Evolutionary conservation across 2,888 invertebrate species (phyloP), one percentile per base, ranked within the genome.

Genomic region (Archaeoteleia sp.): DNA sequence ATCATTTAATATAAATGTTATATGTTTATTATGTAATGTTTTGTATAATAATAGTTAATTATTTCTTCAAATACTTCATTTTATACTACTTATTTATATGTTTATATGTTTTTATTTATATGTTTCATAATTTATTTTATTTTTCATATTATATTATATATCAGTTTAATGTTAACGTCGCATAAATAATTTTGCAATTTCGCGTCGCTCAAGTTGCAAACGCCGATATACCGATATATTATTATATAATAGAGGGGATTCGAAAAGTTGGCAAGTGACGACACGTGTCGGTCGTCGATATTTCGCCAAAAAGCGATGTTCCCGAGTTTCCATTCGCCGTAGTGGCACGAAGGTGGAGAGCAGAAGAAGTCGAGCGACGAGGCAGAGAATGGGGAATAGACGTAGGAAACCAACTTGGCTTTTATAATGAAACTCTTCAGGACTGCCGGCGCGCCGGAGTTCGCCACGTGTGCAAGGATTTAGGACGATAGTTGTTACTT

Each of bases 401-500:
- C 45, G 51, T 25, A 49, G 66, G 48, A 62, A 62, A 42, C 54
- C 61, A 75, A 76, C 72, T 76, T 73, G 73, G 74, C 77, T 74
- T 78, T 73, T 71, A 72, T 71, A 77, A 70, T 71, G 71, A 70
- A 74, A 76, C 71, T 76, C 75, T 69, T 66, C 67, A 57, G 43
- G 49, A 61, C 43, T 66, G 58, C 42, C 46, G 67, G 58, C 42
- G 43, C 45, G 34, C 9, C 40, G 45, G 72, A 72, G 67, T 70
- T 70, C 49, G 61, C 70, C 62, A 67, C 68, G 72, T 60, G 68
- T 71, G 71, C 66, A 51, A 76, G 75, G 76, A 78, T 79, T 78
- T 77, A 75, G 71, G 71, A 71, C 74, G 77, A 76, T 76, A 75
- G 75, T 77, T 75, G 75, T 65, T 76, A 70, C 71, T 71, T 67